Conservation (phyloP, 2,888 invertebrate genomes). For the Drosophila peninsularis region DNA sequence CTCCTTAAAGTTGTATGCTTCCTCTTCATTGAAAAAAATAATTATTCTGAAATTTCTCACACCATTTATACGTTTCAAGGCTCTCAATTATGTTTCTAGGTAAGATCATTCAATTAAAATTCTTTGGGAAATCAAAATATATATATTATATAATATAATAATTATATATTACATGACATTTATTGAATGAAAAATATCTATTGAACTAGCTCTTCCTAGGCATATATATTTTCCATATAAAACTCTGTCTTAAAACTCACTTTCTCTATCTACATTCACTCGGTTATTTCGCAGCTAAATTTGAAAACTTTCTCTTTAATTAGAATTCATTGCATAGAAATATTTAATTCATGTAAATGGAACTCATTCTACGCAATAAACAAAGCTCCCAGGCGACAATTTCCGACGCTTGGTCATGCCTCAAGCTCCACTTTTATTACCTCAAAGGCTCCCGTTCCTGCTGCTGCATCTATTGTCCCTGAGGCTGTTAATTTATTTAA, state of each 20-base stretch:
- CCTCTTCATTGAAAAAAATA: not conserved
- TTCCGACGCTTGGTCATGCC: constrained; percentile 21
- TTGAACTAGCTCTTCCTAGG: not conserved
- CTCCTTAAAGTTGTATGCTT: too few relatives aligned
- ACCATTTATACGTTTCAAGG: too few relatives aligned
- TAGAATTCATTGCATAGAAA: constrained; percentile 44
- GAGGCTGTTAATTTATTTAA: constrained; percentile 75
- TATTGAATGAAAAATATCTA: not conserved
- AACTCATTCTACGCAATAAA: constrained; percentile 5
- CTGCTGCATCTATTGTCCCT: constrained; percentile 28
- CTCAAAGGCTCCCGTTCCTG: not conserved
- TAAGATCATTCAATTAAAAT: too few relatives aligned
- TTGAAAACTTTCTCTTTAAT: constrained; percentile 36
- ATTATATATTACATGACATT: too few relatives aligned
- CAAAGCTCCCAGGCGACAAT: constrained; percentile 44
- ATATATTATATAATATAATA: too few relatives aligned
- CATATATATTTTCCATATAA: not conserved
- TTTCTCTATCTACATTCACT: not conserved
- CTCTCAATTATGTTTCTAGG: too few relatives aligned
- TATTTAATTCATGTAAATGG: constrained; percentile 63
- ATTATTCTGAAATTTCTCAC: too few relatives aligned
- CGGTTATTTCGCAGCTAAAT: not conserved
- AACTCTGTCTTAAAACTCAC: not conserved
- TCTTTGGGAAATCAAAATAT: too few relatives aligned
- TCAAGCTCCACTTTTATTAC: constrained; percentile 17